Evolutionary conservation across 2,113 vertebrate species (phyloP).

Genomic region (Trochalopteron elliotii): DNA sequence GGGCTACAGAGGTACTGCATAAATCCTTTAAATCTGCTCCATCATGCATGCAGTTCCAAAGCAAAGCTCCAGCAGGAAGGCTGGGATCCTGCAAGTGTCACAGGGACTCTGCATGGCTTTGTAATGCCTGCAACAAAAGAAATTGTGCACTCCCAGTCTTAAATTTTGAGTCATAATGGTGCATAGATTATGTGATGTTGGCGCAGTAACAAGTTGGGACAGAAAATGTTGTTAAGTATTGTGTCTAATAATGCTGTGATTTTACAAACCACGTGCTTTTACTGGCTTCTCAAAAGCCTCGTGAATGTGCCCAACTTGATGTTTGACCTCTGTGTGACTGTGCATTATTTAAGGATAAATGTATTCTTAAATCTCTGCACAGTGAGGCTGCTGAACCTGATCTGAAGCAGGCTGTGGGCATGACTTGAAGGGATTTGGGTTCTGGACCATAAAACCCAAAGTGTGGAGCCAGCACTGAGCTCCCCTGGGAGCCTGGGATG

Average conservation of each 20-base stretch:
- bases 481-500: neutral
- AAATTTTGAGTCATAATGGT: neutral
- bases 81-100: neutral
- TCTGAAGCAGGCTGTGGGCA: neutral
- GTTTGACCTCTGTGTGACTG: neutral
- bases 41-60: neutral
- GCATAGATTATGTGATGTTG: neutral
- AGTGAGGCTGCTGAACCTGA: neutral
- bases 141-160: neutral
- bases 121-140: neutral
- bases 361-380: neutral
- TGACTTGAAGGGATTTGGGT: neutral
- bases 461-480: neutral
- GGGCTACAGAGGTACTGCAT: neutral
- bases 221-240: neutral
- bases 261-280: neutral
- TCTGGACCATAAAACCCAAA: neutral
- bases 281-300: neutral
- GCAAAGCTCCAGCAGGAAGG: neutral
- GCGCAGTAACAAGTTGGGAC: neutral
- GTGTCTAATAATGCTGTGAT: neutral
- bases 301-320: neutral
- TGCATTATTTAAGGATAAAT: neutral
- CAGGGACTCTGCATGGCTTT: rapidly evolving
- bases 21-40: neutral